phyloP scores from a whole-genome alignment of 2,113 vertebrate genomes.

The Callopanchax toddi region DNA sequence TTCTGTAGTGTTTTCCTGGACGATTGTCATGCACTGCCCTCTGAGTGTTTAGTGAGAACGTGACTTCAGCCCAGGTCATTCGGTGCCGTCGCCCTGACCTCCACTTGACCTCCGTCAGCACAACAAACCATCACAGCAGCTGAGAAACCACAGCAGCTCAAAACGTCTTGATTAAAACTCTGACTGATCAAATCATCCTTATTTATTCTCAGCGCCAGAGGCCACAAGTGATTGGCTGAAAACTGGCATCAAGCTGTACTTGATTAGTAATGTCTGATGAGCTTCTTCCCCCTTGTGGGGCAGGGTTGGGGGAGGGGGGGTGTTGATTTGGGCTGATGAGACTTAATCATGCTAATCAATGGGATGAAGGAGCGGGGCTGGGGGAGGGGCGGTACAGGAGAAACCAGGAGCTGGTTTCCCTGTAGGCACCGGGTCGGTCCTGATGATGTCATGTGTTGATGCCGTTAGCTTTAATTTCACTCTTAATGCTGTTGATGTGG shows the following conservation, averaged over 20 bases:
- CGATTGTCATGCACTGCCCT: no score
- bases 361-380: conserved; percentile 5
- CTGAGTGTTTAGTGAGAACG: no score
- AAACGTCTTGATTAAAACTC: conserved; percentile 60
- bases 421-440: conserved; percentile 2
- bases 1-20: no score
- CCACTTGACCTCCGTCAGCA: conserved; percentile 44
- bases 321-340: conserved; percentile 71
- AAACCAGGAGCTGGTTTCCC: conserved; percentile 13
- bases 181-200: conserved; percentile 57
- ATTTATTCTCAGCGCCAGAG: conserved; percentile 51
- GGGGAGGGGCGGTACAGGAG: conserved; percentile 1
- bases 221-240: conserved; percentile 56
- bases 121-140: conserved; percentile 29
- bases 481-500: neutral
- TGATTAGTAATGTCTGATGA: conserved; percentile 70
- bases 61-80: no score
- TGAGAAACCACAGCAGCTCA: conserved; percentile 38
- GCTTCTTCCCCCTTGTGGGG: conserved; percentile 43
- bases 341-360: conserved; percentile 70
- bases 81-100: conserved; percentile 31
- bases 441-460: conserved; percentile 12
- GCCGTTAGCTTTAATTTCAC: neutral
- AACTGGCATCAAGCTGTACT: conserved; percentile 63
- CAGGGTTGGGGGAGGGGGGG: neutral